These are phyloP conservation scores for Drosophila asahinai DNA, from an alignment of 1,140 invertebrate genomes.

Conservation along the genomic window DNA sequence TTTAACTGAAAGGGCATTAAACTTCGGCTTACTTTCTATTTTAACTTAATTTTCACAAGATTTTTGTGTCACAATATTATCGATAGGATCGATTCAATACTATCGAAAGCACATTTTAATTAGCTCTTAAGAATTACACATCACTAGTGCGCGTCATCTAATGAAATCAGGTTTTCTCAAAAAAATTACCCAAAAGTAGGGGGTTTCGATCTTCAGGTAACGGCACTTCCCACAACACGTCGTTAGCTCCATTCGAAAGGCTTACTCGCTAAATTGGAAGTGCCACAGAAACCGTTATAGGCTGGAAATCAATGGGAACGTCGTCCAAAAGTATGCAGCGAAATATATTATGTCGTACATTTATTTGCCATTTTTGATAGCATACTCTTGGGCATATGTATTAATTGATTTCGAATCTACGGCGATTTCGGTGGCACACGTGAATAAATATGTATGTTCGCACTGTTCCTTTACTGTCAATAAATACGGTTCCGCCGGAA, in stretches of 20 bases:
- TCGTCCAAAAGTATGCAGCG: background rate
- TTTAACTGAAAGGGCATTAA: background rate
- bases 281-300: background rate
- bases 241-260: conserved; percentile 12
- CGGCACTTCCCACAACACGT: background rate
- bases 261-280: conserved; percentile 27
- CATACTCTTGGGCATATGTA: background rate
- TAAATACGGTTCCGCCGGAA: conserved; percentile 28
- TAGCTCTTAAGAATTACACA: conserved; percentile 7
- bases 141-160: background rate
- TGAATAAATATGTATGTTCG: conserved; percentile 47
- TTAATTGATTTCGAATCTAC: background rate
- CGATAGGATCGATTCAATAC: conserved; percentile 17
- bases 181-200: background rate
- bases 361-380: no score
- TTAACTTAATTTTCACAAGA: conserved; percentile 15
- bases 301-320: background rate
- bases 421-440: background rate
- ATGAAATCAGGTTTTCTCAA: background rate
- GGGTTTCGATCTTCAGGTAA: background rate
- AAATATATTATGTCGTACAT: background rate
- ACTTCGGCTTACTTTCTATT: background rate
- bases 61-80: conserved; percentile 10
- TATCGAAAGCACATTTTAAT: conserved; percentile 11
- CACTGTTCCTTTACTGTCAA: conserved; percentile 16